Base-by-base conservation (phyloP, 2,888 invertebrate genomes). In the Ormia ochracea region DNA sequence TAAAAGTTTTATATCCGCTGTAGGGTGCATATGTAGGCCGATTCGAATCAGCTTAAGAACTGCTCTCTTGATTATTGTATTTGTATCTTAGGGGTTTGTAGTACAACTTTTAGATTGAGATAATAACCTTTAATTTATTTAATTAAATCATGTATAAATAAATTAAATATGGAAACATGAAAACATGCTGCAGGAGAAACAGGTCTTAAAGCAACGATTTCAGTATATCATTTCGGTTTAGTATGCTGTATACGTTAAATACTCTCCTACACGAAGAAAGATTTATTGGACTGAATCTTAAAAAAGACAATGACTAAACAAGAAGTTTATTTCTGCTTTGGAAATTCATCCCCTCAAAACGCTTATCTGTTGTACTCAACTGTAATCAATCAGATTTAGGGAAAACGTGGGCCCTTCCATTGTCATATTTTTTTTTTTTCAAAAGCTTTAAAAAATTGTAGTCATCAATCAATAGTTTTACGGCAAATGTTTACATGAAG, bases 331-430 rank as follows among this genome's bases (percentile, higher is more conserved):
- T 58, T 36, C 4, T 56, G 23, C n/a, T 43, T 12, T 45, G 56
- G 45, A 56, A 21, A 45, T 33, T 10, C 10, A 45, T 45, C 45
- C 41, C 33, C 33, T 12, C 6, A 50, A 26, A 43, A 43, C 12
- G 45, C 45, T 45, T 33, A 56, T 56, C 45, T 26, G n/a, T 45
- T 54, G 48, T 54, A 41, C 68, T 26, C 45, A 38, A 54, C 19
- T 31, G 69, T 41, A 56, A 78, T 78, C 72, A 72, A 78, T 76
- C 76, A 78, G 72, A 72, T 63, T 43, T 9, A 43, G 21, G 41
- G 2, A 14, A 17, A 36, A 36, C 31, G n/a, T n/a, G n/a, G n/a
- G 43, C 21, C 12, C 41, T 41, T 43, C 54, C 26, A 10, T 38
- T 31, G 28, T 48, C 31, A 7, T 38, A 14, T 43, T 38, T 59